phyloP scores from a whole-genome alignment of 2,888 invertebrate genomes.

The Pristionchus fissidentatus region DNA sequence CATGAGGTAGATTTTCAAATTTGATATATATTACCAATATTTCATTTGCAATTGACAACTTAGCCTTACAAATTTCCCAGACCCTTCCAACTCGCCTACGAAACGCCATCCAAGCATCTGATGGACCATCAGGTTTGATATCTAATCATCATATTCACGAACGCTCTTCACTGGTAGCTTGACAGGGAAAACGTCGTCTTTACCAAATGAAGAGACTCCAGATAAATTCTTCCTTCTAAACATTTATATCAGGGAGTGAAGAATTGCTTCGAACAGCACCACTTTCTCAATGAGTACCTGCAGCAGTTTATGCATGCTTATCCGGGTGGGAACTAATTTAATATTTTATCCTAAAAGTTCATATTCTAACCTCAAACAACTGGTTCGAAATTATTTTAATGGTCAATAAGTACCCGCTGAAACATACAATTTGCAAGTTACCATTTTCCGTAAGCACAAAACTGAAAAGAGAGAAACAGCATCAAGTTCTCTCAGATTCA shows the following conservation, averaged over 20 bases:
- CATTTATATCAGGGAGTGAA: too few relatives aligned
- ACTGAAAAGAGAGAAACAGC: background rate
- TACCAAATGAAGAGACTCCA: too few relatives aligned
- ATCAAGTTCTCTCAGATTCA: constrained; percentile 1
- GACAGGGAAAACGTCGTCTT: too few relatives aligned
- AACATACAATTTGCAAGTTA: too few relatives aligned
- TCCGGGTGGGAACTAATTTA: background rate
- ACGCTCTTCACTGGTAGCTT: too few relatives aligned
- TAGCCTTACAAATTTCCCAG: background rate
- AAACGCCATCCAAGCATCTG: background rate
- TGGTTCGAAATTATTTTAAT: too few relatives aligned
- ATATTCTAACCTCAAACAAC: background rate
- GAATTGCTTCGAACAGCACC: constrained; percentile 20
- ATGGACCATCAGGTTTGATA: too few relatives aligned
- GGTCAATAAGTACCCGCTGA: too few relatives aligned
- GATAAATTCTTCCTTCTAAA: too few relatives aligned
- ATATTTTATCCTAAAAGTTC: background rate
- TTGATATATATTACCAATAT: background rate
- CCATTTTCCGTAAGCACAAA: too few relatives aligned
- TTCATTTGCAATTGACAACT: background rate
- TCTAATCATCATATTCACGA: too few relatives aligned
- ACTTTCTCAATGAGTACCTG: constrained; percentile 1
- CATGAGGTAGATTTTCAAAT: constrained; percentile 28
- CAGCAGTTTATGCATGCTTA: constrained; percentile 43
- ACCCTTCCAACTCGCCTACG: background rate